Evolutionary conservation across 2,888 invertebrate genomes (phyloP), one percentile per base, ranked within the genome.

Genomic region (Drosophila austrosaltans): DNA sequence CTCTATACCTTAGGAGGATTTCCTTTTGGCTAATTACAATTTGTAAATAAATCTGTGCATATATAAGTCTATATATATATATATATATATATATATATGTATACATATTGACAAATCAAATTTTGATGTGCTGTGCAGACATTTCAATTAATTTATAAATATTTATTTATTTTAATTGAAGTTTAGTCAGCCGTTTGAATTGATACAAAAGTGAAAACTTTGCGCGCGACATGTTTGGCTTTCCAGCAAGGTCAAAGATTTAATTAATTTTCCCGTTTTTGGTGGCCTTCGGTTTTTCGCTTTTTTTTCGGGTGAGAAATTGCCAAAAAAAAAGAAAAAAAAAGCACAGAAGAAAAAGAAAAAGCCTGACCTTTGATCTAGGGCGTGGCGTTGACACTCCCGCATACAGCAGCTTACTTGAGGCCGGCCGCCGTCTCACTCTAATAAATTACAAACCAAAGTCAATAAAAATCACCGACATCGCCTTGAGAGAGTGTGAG

Each of bases 401-500:
- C 3, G 4, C 40, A 40, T 3, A 3, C 22, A 4, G 10, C 10
- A 3, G 7, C 25, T 7, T 12, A 12, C 36, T 63, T 58, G 53
- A 42, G 36, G 36, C 36, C 10, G 36, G 44, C 39, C 16, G 6
- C 40, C 16, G 6, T 40, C 16, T 22, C 53, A 65, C 72, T 72
- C 82, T 79, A 87, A 87, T 84, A 89, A 84, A 87, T 84, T 85
- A 79, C 75, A 72, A 72, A 81, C 69, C 72, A 84, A 79, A 82
- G 76, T 82, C 87, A 89, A 82, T 78, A 84, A 82, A 48, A 87
- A 80, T 79, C 83, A 84, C 63, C 77, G 82, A 82, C 86, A 87
- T 87, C 88, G 69, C 57, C 71, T 7, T 53, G 63, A 69, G 60
- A 66, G 63, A 69, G 60, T 64, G 61, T 67, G 63, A 68, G 65